Conservation (phyloP, 2,113 vertebrate genomes). For the Mesembrinibis cayennensis region DNA sequence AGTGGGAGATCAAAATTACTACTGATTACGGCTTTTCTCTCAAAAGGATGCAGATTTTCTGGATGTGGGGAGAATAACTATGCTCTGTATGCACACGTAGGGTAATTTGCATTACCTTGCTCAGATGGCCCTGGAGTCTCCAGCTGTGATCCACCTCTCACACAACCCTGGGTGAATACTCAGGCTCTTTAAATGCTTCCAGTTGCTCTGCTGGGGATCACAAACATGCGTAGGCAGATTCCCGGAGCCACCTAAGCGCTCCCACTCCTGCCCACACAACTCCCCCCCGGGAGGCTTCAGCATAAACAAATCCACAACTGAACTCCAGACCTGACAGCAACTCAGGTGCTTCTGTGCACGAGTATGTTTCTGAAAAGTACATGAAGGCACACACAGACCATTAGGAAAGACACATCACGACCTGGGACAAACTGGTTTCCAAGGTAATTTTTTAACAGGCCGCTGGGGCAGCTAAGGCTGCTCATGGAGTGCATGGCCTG, state of each 20-base stretch:
- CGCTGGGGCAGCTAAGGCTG: neutral
- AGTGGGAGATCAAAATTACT: neutral
- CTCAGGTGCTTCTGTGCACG: fast-evolving
- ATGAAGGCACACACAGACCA: fast-evolving
- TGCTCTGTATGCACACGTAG: fast-evolving
- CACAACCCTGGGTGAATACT: neutral
- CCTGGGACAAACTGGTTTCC: neutral
- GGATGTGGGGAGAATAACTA: fast-evolving
- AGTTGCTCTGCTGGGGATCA: neutral
- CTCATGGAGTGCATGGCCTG: neutral
- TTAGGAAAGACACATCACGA: neutral
- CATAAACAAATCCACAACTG: neutral
- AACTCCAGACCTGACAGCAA: fast-evolving
- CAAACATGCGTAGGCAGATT: fast-evolving
- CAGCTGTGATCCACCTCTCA: neutral
- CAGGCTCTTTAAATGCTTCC: neutral
- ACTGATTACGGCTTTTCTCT: neutral
- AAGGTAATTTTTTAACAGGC: neutral
- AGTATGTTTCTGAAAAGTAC: neutral
- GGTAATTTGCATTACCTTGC: neutral
- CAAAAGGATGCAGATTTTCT: neutral
- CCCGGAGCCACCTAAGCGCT: neutral
- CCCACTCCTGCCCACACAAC: neutral
- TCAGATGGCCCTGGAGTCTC: neutral
- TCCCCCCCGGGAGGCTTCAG: fast-evolving